Evolutionary conservation across 2,113 vertebrate genomes (phyloP).

Genomic region (Actenoides hombroni): DNA sequence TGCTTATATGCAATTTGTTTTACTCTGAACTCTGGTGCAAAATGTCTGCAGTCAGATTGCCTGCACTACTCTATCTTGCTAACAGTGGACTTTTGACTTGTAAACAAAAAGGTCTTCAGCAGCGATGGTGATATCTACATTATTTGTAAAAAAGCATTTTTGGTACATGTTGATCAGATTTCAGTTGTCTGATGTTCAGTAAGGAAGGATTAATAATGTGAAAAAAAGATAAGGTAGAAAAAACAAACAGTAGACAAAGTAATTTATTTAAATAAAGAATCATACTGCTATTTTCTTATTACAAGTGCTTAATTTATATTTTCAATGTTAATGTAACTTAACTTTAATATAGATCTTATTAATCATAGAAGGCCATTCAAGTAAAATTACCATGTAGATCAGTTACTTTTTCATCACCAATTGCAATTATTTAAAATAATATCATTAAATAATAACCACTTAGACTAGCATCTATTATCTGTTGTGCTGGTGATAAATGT

Average conservation of each 20-base stretch:
- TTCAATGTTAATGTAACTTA: neutral
- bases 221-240: neutral
- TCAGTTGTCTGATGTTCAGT: neutral
- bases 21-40: neutral
- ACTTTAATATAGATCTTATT: neutral
- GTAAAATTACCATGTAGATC: neutral
- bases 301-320: neutral
- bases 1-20: neutral
- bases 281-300: neutral
- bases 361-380: neutral
- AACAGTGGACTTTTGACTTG: neutral
- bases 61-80: neutral
- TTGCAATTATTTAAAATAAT: neutral
- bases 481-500: neutral
- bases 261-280: neutral
- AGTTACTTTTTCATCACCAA: neutral
- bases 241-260: neutral
- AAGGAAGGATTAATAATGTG: neutral
- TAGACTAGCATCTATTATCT: neutral
- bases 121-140: neutral
- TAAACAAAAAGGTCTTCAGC: neutral
- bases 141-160: neutral
- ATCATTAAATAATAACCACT: neutral
- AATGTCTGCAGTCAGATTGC: neutral
- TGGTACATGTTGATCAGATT: neutral